Percentiles rank a stretch among this genome's conserved stretches.
Conservation (phyloP, 2,888 invertebrate genomes). For the Drosophila rellima region DNA sequence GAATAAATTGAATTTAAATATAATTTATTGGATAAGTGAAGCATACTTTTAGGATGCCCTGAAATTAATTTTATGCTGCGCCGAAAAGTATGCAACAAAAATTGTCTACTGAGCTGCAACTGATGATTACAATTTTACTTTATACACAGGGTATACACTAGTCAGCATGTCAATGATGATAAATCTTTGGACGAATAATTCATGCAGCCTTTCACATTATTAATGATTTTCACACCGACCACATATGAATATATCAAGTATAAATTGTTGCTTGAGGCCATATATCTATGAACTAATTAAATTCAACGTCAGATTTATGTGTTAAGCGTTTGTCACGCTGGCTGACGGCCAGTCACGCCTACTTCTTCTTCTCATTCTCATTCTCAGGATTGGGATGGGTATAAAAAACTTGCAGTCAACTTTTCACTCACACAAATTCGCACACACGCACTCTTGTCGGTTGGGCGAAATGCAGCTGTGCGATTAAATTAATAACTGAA, state of each 20-base stretch:
- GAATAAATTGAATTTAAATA: neutral
- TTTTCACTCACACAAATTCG: slow-evolving; percentile 27
- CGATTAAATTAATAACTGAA: slow-evolving; percentile 80
- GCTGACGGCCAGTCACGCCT: slow-evolving; percentile 19
- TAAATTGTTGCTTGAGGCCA: slow-evolving; percentile 46
- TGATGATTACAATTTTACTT: neutral
- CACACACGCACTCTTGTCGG: neutral
- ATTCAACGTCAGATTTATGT: slow-evolving; percentile 64
- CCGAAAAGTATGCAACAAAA: neutral
- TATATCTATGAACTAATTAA: slow-evolving; percentile 69
- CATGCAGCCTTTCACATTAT: slow-evolving; percentile 25
- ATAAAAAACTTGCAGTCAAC: slow-evolving; percentile 47
- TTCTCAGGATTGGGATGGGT: slow-evolving; percentile 19
- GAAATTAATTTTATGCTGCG: neutral
- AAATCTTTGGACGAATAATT: neutral
- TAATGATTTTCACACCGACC: slow-evolving; percentile 25
- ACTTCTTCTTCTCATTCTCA: neutral
- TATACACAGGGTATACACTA: neutral
- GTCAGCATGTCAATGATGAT: neutral
- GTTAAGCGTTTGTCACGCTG: slow-evolving; percentile 66
- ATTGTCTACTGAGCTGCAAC: neutral
- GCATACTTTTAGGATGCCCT: neutral
- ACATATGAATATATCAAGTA: slow-evolving; percentile 57
- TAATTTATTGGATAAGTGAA: neutral
- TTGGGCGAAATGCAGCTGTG: slow-evolving; percentile 70